Base-by-base conservation (phyloP, 2,888 invertebrate species). In the Xestia c-nigrum region DNA sequence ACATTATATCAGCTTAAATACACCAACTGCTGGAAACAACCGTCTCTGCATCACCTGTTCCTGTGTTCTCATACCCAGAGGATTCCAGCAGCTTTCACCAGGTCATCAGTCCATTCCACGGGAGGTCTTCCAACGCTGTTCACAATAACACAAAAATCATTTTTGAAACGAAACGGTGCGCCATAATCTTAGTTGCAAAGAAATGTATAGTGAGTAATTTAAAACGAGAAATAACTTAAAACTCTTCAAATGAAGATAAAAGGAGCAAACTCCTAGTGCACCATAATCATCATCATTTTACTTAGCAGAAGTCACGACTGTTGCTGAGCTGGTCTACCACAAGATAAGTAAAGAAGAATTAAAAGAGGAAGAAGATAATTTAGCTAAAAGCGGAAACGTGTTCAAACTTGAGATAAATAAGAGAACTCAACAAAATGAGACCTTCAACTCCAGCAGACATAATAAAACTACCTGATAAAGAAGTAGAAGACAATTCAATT, bases 371-470 rank as follows among this genome's bases (percentile, higher is more conserved):
- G 3, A 40, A n/a, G 6, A 43, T 43, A 0, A n/a, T 64, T 21
- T 24, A 3, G 6, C 3, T 7, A 16, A 40, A 52, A 7, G 6
- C 5, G 9, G n/a, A 40, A 24, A 31, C 9, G 10, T 16, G 7
- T 12, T 6, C 16, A 38, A 74, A 47, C 10, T 38, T 2, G 0
- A 47, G 12, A 14, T 9, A 43, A 19, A 31, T 12, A 64, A 16
- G 59, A 40, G 12, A 19, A 16, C 0, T 10, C 14, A 46, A 43
- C 1, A 64, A 50, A 67, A 81, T 81, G 81, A 67, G 6, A 43
- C 19, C 50, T 1, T 31, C 63, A 63, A 67, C 66, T 47, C n/a
- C 31, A 0, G 31, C 63, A 5, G 43, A 74, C 6, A 43, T 63
- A 4, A 10, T 52, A 12, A 14, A 14, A 9, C 5, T 52, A 75